Conservation (phyloP, 2,888 invertebrate genomes). For the Tuta absoluta region DNA sequence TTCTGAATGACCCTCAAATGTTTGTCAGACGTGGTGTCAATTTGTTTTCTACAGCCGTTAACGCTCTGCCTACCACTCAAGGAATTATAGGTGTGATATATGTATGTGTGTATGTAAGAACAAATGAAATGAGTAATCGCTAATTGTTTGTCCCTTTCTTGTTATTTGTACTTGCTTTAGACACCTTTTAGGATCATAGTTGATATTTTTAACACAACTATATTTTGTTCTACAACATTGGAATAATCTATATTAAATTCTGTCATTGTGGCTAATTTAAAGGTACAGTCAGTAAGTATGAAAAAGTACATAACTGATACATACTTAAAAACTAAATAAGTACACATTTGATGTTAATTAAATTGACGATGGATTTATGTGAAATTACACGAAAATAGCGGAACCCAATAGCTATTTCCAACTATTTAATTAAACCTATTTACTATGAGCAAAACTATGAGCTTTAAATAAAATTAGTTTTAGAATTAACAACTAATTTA, state of each 20-base stretch:
- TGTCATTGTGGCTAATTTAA: neutral
- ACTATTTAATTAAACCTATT: neutral
- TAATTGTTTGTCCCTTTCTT: no score
- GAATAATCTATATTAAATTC: no score
- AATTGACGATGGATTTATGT: neutral
- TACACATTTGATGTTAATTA: neutral
- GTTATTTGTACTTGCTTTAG: neutral
- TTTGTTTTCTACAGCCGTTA: no score
- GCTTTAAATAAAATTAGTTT: slow-evolving; percentile 5
- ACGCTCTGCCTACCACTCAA: no score
- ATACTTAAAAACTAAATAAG: neutral
- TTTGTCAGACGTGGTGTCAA: no score
- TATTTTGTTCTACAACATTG: no score
- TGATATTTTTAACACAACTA: no score
- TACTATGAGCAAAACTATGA: slow-evolving; percentile 8
- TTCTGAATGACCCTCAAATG: no score
- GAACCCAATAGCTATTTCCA: neutral
- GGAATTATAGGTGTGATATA: no score
- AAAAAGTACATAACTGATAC: neutral
- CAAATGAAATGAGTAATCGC: no score
- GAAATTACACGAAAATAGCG: neutral
- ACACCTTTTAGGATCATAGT: neutral
- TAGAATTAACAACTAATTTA: neutral
- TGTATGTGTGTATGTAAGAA: no score
- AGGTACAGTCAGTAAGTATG: neutral